phyloP scores from a whole-genome alignment of 1,140 invertebrate species.

The Euwallacea fornicatus region DNA sequence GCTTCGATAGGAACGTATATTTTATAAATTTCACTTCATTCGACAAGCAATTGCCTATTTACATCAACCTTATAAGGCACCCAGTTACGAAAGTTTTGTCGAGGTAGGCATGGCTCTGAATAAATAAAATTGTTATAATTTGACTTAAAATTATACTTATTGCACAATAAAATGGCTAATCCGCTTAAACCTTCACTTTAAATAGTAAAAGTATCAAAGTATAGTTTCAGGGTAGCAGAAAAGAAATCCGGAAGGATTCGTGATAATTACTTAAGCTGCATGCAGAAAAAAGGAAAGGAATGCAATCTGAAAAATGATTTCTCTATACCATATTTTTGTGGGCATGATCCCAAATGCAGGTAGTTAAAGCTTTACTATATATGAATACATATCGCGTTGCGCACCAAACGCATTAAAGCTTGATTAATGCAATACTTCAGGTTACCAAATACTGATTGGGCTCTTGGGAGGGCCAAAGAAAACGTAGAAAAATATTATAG shows the following conservation, averaged over 20 bases:
- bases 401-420: not conserved
- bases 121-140: too few species aligned
- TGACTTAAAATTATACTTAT: not conserved
- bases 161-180: not conserved
- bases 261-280: constrained; percentile 17
- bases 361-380: constrained; percentile 47
- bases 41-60: constrained; percentile 63
- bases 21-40: constrained; percentile 68
- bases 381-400: not conserved
- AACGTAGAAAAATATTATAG: constrained; percentile 68
- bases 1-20: constrained; percentile 65
- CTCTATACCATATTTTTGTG: constrained; percentile 67
- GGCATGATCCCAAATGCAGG: constrained; percentile 64
- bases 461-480: constrained; percentile 63
- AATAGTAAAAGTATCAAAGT: not conserved
- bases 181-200: too few species aligned
- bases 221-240: constrained; percentile 8
- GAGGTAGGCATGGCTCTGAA: constrained; percentile 42
- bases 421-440: constrained; percentile 46
- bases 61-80: constrained; percentile 68
- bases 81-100: constrained; percentile 57
- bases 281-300: constrained; percentile 2
- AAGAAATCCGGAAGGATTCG: constrained; percentile 18
- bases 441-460: constrained; percentile 63
- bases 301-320: constrained; percentile 49